phyloP scores from a whole-genome alignment of 2,888 invertebrate species.

The Agrotis segetum region DNA sequence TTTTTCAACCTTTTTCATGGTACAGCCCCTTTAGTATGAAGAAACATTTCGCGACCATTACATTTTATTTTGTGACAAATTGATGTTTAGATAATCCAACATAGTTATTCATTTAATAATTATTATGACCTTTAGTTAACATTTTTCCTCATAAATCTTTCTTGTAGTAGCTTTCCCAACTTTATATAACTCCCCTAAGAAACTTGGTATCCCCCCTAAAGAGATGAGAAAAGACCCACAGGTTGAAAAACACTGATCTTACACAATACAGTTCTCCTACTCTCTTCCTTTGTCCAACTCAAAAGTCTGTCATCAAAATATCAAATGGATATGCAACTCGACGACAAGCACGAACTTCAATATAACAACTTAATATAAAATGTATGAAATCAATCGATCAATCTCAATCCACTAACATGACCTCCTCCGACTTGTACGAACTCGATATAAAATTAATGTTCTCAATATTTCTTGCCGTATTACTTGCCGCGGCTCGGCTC shows the following conservation, averaged over 20 bases:
- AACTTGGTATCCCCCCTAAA: no score
- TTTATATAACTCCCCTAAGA: no score
- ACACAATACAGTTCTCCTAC: background rate
- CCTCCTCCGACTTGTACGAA: conserved; percentile 12
- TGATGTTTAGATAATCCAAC: no score
- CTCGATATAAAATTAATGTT: conserved; percentile 30
- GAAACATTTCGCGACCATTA: no score
- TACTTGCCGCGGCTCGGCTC: conserved; percentile 14
- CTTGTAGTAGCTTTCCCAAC: no score
- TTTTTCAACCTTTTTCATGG: no score
- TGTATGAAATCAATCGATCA: conserved; percentile 21
- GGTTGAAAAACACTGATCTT: no score
- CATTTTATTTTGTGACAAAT: no score
- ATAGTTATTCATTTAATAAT: no score
- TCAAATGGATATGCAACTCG: background rate
- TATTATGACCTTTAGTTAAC: background rate
- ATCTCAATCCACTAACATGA: conserved; percentile 13
- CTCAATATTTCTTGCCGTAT: conserved; percentile 23
- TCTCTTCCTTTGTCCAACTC: background rate
- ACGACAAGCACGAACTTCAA: conserved; percentile 7
- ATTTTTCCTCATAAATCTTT: no score
- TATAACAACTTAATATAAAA: conserved; percentile 1
- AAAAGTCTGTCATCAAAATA: background rate
- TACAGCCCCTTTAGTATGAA: no score
- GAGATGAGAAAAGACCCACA: no score